These are phyloP conservation scores for Holcopasites calliopsidis DNA, from an alignment of 1,140 invertebrate species.

Conservation along the genomic window DNA sequence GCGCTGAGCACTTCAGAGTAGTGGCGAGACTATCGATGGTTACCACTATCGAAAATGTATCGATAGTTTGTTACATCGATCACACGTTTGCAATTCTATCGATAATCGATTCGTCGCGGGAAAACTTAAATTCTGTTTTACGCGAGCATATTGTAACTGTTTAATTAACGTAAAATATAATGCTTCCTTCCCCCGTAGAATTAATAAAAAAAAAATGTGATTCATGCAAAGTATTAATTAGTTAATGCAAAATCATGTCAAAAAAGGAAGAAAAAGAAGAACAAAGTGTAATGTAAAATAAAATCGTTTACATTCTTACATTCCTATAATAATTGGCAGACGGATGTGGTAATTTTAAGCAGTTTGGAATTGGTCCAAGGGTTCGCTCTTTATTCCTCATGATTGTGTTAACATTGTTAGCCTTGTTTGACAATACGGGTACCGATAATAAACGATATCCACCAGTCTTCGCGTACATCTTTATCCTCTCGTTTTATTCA, in stretches of 20 bases:
- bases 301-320: slow-evolving; percentile 33
- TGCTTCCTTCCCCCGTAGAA: too few species aligned
- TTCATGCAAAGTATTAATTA: too few species aligned
- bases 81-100: too few species aligned
- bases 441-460: slow-evolving; percentile 12
- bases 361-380: slow-evolving; percentile 56
- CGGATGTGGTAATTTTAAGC: slow-evolving; percentile 46
- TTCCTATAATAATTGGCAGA: slow-evolving; percentile 49
- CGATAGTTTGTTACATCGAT: too few species aligned
- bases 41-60: too few species aligned
- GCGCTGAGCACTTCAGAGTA: neutral
- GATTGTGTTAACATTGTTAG: slow-evolving; percentile 31
- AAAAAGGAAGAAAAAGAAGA: neutral
- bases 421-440: neutral
- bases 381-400: slow-evolving; percentile 49
- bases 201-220: too few species aligned
- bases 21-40: too few species aligned
- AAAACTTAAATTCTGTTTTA: too few species aligned
- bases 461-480: neutral
- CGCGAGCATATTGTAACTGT: too few species aligned
- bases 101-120: too few species aligned
- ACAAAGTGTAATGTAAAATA: neutral
- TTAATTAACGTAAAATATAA: too few species aligned
- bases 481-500: neutral
- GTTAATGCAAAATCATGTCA: too few species aligned